Evolutionary conservation across 2,888 invertebrate genomes (phyloP), one percentile per base, ranked within the genome.

Genomic region (Charanyca ferruginea): DNA sequence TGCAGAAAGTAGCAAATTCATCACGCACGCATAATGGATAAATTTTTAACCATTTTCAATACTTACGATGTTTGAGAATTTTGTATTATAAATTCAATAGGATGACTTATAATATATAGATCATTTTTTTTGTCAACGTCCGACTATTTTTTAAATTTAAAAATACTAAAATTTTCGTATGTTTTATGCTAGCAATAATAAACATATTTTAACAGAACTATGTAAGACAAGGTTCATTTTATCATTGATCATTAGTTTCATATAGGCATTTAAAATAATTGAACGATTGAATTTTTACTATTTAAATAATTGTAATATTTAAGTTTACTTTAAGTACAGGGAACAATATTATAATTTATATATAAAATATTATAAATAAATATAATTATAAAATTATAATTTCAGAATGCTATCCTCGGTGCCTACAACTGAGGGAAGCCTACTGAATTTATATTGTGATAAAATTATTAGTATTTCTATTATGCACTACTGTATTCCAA

Each of bases 371-470:
- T 47, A 35, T 44, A 48, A 45, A 45, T n/a, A 45, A 42, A 68
- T 49, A 61, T 49, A 58, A 73, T 58, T 53, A 62, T 67, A 59
- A 55, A 60, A 83, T 83, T 95, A 94, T 94, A 94, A 87, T 90
- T 94, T 94, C 94, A 95, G 95, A 93, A 95, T 87, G 94, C 90
- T 88, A 78, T 93, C 94, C 95, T 95, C 95, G 92, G 86, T 70
- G 48, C n/a, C 44, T 35, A 32, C 61, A 60, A 69, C 87, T 94
- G 94, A 95, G 95, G 94, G 90, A 90, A 90, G 83, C 94, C 95
- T 95, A 86, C 95, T 95, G 95, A 94, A 90, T 90, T 87, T 95
- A 92, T 95, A 95, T 93, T 89, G 90, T 92, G 89, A 90, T 90
- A 89, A 84, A 81, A 65, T 58, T 22, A 66, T 61, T 67, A 69